phyloP scores from a whole-genome alignment of 2,888 invertebrate species.

The Cheilosia scutellata region DNA sequence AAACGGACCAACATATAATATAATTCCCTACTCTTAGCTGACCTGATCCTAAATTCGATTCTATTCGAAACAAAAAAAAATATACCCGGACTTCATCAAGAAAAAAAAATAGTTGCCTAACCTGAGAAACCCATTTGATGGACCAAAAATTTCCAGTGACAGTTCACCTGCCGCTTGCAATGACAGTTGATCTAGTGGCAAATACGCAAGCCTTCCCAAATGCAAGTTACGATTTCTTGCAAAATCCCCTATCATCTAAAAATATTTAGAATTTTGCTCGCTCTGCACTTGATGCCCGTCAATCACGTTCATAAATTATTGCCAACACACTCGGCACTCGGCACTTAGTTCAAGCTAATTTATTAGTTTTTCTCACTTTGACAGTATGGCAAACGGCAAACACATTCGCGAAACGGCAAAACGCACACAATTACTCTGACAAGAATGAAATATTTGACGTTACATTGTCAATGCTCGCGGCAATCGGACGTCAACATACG shows the following conservation, averaged over 20 bases:
- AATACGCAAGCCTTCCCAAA: neutral
- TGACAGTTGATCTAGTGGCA: neutral
- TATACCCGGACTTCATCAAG: no score
- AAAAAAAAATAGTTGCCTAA: no score
- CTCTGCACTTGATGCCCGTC: neutral
- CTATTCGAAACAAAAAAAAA: no score
- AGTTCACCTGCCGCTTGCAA: no score
- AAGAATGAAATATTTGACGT: constrained; percentile 73
- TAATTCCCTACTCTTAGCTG: no score
- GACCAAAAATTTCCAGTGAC: no score
- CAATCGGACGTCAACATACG: constrained; percentile 71
- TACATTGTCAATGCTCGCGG: constrained; percentile 58
- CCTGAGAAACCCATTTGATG: no score
- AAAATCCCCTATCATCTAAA: neutral
- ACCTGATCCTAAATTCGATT: no score
- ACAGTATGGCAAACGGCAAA: constrained; percentile 39
- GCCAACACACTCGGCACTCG: constrained; percentile 19
- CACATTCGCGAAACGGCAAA: constrained; percentile 48
- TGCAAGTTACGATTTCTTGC: neutral
- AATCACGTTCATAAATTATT: constrained; percentile 61
- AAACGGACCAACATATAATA: no score
- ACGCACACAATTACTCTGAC: constrained; percentile 61
- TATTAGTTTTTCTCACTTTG: constrained; percentile 76
- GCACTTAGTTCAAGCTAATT: constrained; percentile 58
- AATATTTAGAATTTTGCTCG: neutral